phyloP scores from a whole-genome alignment of 2,797 vertebrate genomes.

The Smutsia gigantea region DNA sequence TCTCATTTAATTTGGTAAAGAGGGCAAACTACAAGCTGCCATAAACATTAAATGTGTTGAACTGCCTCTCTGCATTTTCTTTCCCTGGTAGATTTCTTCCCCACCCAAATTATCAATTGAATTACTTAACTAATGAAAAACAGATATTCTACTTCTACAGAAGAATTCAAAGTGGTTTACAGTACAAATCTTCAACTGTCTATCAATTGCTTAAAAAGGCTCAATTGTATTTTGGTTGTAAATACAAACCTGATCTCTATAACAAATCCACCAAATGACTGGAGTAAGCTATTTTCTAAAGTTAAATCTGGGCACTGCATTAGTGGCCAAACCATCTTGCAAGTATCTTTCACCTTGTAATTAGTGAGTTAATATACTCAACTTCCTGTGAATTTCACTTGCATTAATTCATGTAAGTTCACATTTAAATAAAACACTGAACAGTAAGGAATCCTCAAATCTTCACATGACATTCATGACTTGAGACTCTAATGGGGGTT shows the following conservation, averaged over 20 bases:
- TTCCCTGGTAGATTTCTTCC: neutral
- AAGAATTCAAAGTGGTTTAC: neutral
- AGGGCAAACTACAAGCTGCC: neutral
- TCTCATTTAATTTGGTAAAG: neutral
- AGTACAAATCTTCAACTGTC: neutral
- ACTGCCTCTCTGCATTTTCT: neutral
- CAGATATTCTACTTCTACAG: neutral
- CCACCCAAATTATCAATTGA: neutral
- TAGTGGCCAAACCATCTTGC: neutral
- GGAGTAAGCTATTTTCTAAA: neutral
- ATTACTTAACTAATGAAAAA: neutral
- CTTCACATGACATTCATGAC: neutral
- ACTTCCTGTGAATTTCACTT: neutral
- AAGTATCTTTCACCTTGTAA: neutral
- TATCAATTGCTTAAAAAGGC: neutral
- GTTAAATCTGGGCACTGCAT: neutral
- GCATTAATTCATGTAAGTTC: neutral
- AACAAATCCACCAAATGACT: neutral
- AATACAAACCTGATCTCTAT: neutral
- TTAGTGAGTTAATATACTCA: neutral
- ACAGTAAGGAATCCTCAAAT: neutral
- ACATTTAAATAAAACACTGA: neutral
- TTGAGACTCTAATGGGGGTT: neutral
- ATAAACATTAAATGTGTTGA: neutral
- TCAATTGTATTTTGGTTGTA: conserved; percentile 8